Evolutionary conservation across 2,797 vertebrate genomes (phyloP).

Genomic region (Spea hammondii): DNA sequence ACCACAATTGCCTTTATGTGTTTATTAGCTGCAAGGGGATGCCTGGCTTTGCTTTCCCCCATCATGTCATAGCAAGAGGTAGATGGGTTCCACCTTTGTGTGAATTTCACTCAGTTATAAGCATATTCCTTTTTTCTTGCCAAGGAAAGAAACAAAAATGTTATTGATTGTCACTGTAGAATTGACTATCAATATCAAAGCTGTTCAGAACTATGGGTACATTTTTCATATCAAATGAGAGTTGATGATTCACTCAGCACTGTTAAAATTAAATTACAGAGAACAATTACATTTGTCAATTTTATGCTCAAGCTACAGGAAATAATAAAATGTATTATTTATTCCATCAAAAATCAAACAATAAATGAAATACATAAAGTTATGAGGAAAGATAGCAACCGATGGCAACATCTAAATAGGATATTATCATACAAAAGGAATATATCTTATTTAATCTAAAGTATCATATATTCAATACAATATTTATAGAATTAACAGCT

Average conservation of each 20-base stretch:
- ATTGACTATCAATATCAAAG: conserved; percentile 1
- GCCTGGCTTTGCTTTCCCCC: too few relatives aligned
- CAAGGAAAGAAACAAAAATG: background rate
- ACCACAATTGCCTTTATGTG: too few relatives aligned
- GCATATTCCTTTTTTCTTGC: background rate
- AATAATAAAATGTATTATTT: conserved; percentile 27
- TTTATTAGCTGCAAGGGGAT: too few relatives aligned
- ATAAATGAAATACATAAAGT: background rate
- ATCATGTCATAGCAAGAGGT: too few relatives aligned
- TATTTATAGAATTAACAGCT: too few relatives aligned
- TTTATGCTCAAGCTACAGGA: conserved; percentile 9
- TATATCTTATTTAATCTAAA: background rate
- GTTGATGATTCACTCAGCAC: conserved; percentile 2
- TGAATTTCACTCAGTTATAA: background rate
- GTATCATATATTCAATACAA: background rate
- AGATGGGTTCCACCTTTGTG: background rate
- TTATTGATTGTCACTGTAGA: background rate
- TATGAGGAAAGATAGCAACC: background rate
- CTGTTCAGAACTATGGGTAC: background rate
- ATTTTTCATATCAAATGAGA: conserved; percentile 26
- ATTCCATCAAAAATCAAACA: background rate
- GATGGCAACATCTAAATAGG: background rate
- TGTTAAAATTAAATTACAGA: conserved; percentile 15
- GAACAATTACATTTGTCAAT: conserved; percentile 13
- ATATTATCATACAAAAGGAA: background rate